These are phyloP conservation scores for Tapera naevia DNA, from an alignment of 2,797 vertebrate species.

Conservation along the genomic window DNA sequence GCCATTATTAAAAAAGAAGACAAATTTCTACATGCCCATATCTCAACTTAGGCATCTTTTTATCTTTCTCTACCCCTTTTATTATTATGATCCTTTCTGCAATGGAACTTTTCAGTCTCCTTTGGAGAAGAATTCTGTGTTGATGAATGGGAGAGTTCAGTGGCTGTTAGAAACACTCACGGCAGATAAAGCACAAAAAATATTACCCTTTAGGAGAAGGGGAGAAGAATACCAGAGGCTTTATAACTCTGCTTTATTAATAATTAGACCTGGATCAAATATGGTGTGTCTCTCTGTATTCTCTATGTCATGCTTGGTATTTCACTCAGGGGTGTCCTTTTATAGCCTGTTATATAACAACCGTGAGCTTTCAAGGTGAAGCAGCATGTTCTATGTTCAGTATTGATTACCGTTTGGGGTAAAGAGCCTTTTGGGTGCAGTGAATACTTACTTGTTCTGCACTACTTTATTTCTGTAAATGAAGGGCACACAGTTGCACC, in stretches of 20 bases:
- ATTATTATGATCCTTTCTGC: neutral
- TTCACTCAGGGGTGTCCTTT: neutral
- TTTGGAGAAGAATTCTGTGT: neutral
- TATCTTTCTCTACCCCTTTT: neutral
- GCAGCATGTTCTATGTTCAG: neutral
- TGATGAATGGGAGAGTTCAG: neutral
- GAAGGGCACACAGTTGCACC: neutral
- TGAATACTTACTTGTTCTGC: neutral
- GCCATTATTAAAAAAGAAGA: neutral
- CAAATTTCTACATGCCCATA: neutral
- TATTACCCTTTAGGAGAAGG: neutral
- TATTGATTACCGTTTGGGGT: neutral
- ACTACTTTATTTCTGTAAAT: neutral
- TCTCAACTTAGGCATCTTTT: neutral
- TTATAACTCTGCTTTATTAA: neutral
- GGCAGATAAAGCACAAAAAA: neutral
- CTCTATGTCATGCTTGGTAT: neutral
- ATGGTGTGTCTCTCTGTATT: neutral
- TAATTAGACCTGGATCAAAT: neutral
- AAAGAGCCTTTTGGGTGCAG: neutral
- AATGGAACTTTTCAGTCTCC: neutral
- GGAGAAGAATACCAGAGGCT: neutral
- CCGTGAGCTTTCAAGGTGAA: neutral
- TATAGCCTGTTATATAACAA: neutral
- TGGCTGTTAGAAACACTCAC: neutral